A percentile compares a stretch with the other conserved stretches of the same genome.
phyloP scores from a whole-genome alignment of 2,888 invertebrate species.

The Ectropis crepuscularia region DNA sequence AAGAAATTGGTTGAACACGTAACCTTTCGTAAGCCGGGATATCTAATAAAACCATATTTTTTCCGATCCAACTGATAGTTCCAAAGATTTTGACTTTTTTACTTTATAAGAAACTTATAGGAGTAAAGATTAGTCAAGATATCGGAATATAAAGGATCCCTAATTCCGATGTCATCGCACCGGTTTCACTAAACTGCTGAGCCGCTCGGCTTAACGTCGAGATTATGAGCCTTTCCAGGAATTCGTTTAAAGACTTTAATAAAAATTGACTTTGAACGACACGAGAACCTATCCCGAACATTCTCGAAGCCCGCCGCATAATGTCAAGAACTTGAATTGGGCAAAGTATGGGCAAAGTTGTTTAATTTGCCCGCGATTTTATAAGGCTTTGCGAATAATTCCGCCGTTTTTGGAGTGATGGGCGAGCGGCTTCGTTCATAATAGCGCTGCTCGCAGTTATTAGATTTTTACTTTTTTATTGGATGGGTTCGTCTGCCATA shows the following conservation, averaged over 20 bases:
- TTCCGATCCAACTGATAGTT: too few species aligned
- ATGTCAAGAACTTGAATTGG: conserved; percentile 44
- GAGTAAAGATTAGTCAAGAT: neutral
- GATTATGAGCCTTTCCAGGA: conserved; percentile 44
- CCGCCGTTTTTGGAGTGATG: conserved; percentile 17
- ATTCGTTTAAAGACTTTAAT: conserved; percentile 48
- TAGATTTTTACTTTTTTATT: neutral
- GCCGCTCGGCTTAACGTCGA: conserved; percentile 46
- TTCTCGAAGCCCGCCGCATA: conserved; percentile 31
- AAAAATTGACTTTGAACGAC: conserved; percentile 50
- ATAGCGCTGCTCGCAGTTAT: neutral
- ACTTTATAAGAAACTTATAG: neutral
- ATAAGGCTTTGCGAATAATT: conserved; percentile 21
- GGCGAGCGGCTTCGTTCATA: conserved; percentile 13
- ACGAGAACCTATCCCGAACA: conserved; percentile 27
- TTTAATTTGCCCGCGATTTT: conserved; percentile 31
- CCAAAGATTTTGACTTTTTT: neutral
- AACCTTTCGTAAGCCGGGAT: too few species aligned
- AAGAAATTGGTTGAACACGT: too few species aligned
- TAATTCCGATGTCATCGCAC: conserved; percentile 10
- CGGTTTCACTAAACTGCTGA: conserved; percentile 38
- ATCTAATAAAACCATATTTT: too few species aligned
- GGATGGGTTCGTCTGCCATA: neutral
- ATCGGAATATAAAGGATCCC: conserved; percentile 5
- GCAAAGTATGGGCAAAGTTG: conserved; percentile 42